These are phyloP conservation scores for Amblyopsis hoosieri DNA, from an alignment of 2,797 vertebrate genomes.

Conservation along the genomic window DNA sequence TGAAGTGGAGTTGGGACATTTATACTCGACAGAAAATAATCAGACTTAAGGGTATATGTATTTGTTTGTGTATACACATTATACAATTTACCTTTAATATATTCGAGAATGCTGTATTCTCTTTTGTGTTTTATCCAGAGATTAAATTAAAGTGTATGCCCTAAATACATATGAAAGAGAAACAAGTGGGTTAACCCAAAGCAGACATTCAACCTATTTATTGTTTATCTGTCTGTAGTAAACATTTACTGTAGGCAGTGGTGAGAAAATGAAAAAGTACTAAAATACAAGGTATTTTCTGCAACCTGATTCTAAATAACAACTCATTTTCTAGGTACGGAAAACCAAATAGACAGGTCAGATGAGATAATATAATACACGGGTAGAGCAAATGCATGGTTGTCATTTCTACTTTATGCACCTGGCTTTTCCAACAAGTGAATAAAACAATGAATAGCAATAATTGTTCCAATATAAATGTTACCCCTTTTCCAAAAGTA, in stretches of 20 bases:
- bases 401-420: too few relatives aligned
- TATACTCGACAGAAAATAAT: conserved; percentile 66
- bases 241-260: neutral
- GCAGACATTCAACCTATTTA: conserved; percentile 51
- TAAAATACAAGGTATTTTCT: too few relatives aligned
- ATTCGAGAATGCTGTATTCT: conserved; percentile 34
- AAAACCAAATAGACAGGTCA: too few relatives aligned
- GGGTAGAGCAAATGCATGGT: too few relatives aligned
- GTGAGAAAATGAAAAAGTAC: too few relatives aligned
- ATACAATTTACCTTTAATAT: conserved; percentile 23
- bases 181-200: conserved; percentile 48
- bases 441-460: neutral
- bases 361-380: too few relatives aligned
- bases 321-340: too few relatives aligned
- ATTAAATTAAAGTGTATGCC: conserved; percentile 44
- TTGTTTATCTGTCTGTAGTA: conserved; percentile 32
- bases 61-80: conserved; percentile 18
- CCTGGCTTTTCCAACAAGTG: conserved; percentile 11
- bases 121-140: conserved; percentile 45
- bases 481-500: neutral
- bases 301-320: too few relatives aligned
- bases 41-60: conserved; percentile 51
- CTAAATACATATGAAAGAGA: conserved; percentile 56
- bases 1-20: conserved; percentile 63
- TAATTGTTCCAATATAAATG: neutral